Evolutionary conservation across 1,140 invertebrate species (phyloP), one percentile per base, ranked within the genome.

Genomic region (Patella vulgata): DNA sequence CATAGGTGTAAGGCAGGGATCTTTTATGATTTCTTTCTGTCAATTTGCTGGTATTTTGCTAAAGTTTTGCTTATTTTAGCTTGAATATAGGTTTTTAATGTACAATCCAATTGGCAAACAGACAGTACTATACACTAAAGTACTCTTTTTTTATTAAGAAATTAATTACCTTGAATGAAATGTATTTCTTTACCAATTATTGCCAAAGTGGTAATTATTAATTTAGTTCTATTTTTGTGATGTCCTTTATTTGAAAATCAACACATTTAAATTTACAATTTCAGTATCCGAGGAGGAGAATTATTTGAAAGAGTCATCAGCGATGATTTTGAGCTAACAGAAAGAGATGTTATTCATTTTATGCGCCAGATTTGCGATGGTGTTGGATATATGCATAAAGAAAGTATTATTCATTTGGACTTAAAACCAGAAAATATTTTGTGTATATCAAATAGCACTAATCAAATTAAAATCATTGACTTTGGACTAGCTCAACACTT

Each of bases 371-470:
- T 97, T 30, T 95, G 93, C 79, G 90, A 92, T 70, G 95, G 92
- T 9, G 90, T 96, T 1, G 85, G 89, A n/a, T 96, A 94, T 71
- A 94, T 97, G 90, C 94, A 97, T 78, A 81, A 86, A n/a, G 88
- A 91, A 65, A 89, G 88, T 54, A 89, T 97, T 52, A 91, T 95
- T 27, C 95, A 97, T 85, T 83, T 97, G 36, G 95, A 97, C 83
- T 82, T 97, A 25, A 97, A 96, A 87, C 94, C 94, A 0, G 94
- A 97, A 82, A 97, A 97, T 75, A 95, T 97, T 56, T 91, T 97
- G 86, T 96, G 94, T 78, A 88, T 91, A 17, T 91, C 91, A 83
- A 91, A 70, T 91, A 91, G 46, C 91, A 75, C 91, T 14, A 91
- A 93, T 78, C 64, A 73, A 43, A 93, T 97, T 52, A 96, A 96